phyloP scores from a whole-genome alignment of 2,797 vertebrate species.

The Jordanella pulchra region DNA sequence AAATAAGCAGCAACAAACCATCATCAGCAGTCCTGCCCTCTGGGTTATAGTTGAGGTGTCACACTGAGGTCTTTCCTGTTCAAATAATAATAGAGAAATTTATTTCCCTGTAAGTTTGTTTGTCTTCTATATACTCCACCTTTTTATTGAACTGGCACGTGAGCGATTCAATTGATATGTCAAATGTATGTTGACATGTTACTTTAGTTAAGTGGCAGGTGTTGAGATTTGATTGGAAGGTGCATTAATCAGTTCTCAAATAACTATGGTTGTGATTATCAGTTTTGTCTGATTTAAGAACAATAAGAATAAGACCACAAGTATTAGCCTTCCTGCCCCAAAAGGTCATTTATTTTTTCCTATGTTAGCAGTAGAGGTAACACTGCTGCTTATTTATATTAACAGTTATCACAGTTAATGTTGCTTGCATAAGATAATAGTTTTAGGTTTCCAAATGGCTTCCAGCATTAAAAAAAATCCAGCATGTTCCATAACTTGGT shows the following conservation, averaged over 20 bases:
- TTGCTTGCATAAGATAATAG: background rate
- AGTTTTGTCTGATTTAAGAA: background rate
- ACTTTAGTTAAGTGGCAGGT: background rate
- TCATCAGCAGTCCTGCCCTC: conserved; percentile 13
- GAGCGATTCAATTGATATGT: background rate
- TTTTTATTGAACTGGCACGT: too few relatives aligned
- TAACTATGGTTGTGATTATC: background rate
- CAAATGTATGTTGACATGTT: background rate
- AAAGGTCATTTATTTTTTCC: background rate
- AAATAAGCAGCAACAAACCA: conserved; percentile 10
- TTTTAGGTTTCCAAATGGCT: too few relatives aligned
- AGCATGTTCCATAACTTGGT: too few relatives aligned
- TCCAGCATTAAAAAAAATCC: too few relatives aligned
- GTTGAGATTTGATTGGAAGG: background rate
- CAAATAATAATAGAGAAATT: background rate
- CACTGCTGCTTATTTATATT: background rate
- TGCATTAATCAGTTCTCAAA: background rate
- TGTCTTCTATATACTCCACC: too few relatives aligned
- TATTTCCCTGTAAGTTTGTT: too few relatives aligned
- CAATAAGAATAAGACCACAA: background rate
- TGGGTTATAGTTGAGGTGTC: background rate
- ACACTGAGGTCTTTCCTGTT: background rate
- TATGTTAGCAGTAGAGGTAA: background rate
- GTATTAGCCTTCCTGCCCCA: background rate
- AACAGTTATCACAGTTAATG: background rate